Conservation (phyloP, 2,797 vertebrate genomes). For the Rhodeus uyekii region DNA sequence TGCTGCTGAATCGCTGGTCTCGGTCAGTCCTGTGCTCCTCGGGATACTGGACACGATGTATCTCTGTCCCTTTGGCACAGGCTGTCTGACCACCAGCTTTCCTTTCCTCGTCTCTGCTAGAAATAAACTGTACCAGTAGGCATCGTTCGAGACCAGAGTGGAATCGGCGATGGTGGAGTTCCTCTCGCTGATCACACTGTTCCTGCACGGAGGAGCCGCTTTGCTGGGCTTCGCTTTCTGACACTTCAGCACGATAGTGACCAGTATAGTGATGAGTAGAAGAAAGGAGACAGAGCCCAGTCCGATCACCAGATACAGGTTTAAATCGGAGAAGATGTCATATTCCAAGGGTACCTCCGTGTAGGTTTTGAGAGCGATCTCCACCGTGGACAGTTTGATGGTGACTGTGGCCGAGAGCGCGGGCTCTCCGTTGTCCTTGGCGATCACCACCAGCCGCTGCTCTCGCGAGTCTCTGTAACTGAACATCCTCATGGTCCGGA, state of each 20-base stretch:
- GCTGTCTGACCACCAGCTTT: conserved; percentile 67
- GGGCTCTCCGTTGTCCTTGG: conserved; percentile 64
- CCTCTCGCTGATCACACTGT: conserved; percentile 68
- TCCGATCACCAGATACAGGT: conserved; percentile 63
- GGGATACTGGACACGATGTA: conserved; percentile 70
- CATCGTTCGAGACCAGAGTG: conserved; percentile 69
- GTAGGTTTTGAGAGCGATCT: conserved; percentile 59
- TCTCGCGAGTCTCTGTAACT: conserved; percentile 62
- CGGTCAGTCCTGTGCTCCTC: conserved; percentile 62
- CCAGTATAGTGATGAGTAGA: conserved; percentile 63
- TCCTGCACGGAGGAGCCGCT: conserved; percentile 61
- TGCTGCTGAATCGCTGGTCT: conserved; percentile 63
- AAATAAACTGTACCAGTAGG: conserved; percentile 72
- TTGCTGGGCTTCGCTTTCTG: conserved; percentile 58
- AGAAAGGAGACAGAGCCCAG: conserved; percentile 64
- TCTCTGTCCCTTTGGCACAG: conserved; percentile 64
- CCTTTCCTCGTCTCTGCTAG: conserved; percentile 70
- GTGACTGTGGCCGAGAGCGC: conserved; percentile 63
- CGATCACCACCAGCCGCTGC: conserved; percentile 60
- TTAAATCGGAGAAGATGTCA: conserved; percentile 65
- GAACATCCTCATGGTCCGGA: conserved; percentile 63
- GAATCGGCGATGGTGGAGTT: conserved; percentile 68
- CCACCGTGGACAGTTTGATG: conserved; percentile 63
- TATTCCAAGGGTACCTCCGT: conserved; percentile 62
- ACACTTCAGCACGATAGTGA: conserved; percentile 62